Conservation (phyloP, 2,888 invertebrate species). For the Epistrophe grossulariae region DNA sequence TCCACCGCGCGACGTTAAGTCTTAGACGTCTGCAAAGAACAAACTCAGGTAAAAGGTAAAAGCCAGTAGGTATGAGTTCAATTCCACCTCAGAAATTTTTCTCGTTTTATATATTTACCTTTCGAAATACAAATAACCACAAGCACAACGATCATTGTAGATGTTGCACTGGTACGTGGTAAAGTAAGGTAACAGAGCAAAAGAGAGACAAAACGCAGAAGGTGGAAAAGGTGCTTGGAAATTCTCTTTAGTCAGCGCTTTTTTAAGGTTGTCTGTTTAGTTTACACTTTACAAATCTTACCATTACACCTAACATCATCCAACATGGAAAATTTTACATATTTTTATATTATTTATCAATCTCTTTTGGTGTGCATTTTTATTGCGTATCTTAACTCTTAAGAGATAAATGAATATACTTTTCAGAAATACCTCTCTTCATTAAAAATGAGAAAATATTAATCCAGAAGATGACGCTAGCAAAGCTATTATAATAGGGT, state of each 20-base stretch:
- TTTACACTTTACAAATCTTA: conserved; percentile 18
- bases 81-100: conserved; percentile 33
- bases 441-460: neutral
- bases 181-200: neutral
- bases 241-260: conserved; percentile 55
- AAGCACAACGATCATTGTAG: conserved; percentile 11
- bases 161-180: conserved; percentile 23
- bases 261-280: neutral
- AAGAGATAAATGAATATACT: neutral
- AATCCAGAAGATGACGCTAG: neutral
- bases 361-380: neutral
- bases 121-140: conserved; percentile 36
- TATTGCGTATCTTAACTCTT: neutral
- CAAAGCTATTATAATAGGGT: too few relatives aligned
- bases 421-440: neutral
- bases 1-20: conserved; percentile 60
- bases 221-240: neutral
- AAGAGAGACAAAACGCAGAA: neutral
- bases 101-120: conserved; percentile 52
- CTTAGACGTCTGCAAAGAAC: conserved; percentile 59
- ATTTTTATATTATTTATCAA: neutral
- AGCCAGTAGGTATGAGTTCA: neutral
- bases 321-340: neutral
- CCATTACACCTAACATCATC: neutral
- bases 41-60: conserved; percentile 56